Conservation (phyloP, 2,888 invertebrate species). For the Stenodema calcarata region DNA sequence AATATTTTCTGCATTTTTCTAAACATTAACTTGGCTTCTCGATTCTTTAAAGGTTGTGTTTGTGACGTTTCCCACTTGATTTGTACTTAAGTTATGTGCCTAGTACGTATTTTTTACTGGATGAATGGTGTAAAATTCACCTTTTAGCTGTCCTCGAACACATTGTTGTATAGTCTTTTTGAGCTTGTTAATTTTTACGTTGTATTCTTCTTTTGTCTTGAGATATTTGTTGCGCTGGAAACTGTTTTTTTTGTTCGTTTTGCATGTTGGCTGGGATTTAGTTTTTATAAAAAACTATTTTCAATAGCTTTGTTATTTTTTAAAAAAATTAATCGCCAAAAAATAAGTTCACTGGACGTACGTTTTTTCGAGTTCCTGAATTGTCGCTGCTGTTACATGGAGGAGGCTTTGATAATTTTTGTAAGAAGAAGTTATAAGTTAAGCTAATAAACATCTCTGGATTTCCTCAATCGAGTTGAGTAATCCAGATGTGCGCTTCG, state of each 20-base stretch:
- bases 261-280: constrained; percentile 49
- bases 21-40: too few species aligned
- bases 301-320: constrained; percentile 49
- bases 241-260: background rate
- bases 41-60: background rate
- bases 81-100: background rate
- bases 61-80: background rate
- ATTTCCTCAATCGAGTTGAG: constrained; percentile 55
- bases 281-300: constrained; percentile 53
- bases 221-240: background rate
- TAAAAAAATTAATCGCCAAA: background rate
- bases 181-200: background rate
- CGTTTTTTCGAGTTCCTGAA: constrained; percentile 6
- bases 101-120: background rate
- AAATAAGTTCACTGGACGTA: background rate
- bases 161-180: background rate
- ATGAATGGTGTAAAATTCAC: background rate
- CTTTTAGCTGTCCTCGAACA: background rate
- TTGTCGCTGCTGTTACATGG: background rate
- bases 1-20: background rate
- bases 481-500: constrained; percentile 54
- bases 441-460: constrained; percentile 51
- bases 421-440: background rate
- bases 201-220: background rate
- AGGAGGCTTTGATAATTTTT: background rate